Evolutionary conservation across 2,797 vertebrate genomes (phyloP), one percentile per base, ranked within the genome.

Genomic region (Oreortyx pictus): DNA sequence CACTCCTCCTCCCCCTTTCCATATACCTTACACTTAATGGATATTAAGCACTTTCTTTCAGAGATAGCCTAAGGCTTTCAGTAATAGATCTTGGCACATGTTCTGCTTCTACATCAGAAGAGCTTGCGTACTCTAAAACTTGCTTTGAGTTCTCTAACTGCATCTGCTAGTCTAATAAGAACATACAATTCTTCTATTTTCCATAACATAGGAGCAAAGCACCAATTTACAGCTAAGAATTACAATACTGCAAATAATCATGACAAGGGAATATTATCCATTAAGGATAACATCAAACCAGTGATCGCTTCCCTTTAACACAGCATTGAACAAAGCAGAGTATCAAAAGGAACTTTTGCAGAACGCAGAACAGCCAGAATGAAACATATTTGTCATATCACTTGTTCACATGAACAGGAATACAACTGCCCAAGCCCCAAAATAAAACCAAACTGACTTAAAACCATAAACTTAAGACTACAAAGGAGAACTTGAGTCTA

Each of bases 341-440:
- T 5, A 76, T 27, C n/a, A 79, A 50, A 65, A 65, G 20, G 16
- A 88, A 62, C 41, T 9, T 80, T 75, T 47, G 61, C 76, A 49
- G 19, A 80, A 89, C 5, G 59, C 8, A 19, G 25, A 92, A 41
- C 14, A 85, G 9, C 8, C 25, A 43, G 11, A 56, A 18, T 33
- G 11, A 89, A 83, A 59, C 46, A 60, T 66, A 33, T 4, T 17
- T 1, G 4, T 46, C 49, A 2, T 8, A 82, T n/a, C 2, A 73
- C 17, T 81, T 37, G 43, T 41, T 70, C 70, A 75, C 15, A 43
- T 2, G 2, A 81, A 79, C 5, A 37, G 20, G 56, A 90, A 75
- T 47, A 60, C 1, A 2, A 54, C 4, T 57, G 16, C 31, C 14
- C 67, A 71, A 37, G 19, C 1, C 20, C 7, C 3, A 5, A 15